Evolutionary conservation across 2,888 invertebrate species (phyloP).

Genomic region (Gymnoscelis rufifasciata): DNA sequence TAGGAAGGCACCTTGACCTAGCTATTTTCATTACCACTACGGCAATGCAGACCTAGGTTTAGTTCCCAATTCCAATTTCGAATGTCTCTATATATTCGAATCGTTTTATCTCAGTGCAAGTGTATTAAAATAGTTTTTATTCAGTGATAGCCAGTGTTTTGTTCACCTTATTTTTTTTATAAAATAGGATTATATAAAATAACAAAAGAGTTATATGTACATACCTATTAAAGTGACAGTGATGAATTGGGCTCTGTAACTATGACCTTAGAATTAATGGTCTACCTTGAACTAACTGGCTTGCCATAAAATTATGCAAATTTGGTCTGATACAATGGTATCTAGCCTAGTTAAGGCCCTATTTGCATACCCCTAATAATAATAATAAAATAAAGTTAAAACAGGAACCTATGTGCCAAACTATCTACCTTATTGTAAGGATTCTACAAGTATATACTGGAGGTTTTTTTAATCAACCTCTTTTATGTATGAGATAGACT

Average conservation of each 20-base stretch:
- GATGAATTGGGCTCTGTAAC: not conserved
- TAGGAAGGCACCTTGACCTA: conserved; percentile 56
- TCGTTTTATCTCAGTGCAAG: conserved; percentile 1
- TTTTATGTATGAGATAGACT: too few species aligned
- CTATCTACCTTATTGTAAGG: too few species aligned
- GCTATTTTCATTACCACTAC: conserved; percentile 40
- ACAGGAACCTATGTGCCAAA: too few species aligned
- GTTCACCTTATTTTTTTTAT: too few species aligned
- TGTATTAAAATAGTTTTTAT: conserved; percentile 9
- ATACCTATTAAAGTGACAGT: not conserved
- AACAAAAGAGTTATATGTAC: too few species aligned
- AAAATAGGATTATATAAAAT: too few species aligned
- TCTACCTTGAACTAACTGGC: conserved; percentile 10
- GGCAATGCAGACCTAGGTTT: conserved; percentile 46
- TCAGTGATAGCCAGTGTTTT: conserved; percentile 8
- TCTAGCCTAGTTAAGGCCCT: too few species aligned
- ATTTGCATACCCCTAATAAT: too few species aligned
- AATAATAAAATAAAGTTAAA: too few species aligned
- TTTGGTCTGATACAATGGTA: too few species aligned
- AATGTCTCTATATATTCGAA: not conserved
- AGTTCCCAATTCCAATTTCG: conserved; percentile 26
- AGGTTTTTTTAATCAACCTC: too few species aligned
- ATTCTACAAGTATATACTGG: too few species aligned
- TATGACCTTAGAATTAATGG: conserved; percentile 3
- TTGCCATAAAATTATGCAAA: conserved; percentile 11